Evolutionary conservation across 2,797 vertebrate genomes (phyloP).

Genomic region (Streptopelia turtur): DNA sequence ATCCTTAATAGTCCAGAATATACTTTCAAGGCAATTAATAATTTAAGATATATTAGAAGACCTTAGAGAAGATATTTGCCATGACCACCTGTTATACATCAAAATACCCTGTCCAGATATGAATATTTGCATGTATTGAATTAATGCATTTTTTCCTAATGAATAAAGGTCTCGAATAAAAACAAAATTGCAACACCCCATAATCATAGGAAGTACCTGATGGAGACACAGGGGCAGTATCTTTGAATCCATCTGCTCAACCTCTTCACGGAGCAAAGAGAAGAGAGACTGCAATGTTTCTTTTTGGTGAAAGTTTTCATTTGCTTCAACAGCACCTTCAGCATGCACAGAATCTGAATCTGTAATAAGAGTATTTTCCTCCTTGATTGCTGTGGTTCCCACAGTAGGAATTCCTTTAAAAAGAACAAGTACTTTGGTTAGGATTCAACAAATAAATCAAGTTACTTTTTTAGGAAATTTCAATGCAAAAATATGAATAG

Average conservation of each 20-base stretch:
- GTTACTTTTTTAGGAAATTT: background rate
- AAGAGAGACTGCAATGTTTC: conserved; percentile 73
- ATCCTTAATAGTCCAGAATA: background rate
- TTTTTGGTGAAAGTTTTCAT: conserved; percentile 51
- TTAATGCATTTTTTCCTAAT: background rate
- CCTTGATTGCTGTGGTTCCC: conserved; percentile 21
- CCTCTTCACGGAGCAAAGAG: conserved; percentile 75
- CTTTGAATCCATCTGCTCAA: conserved; percentile 77
- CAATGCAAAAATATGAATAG: background rate
- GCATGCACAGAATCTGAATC: background rate
- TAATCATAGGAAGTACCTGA: conserved; percentile 80
- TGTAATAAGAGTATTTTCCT: conserved; percentile 33
- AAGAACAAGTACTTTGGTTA: conserved; percentile 27
- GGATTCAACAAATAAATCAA: background rate
- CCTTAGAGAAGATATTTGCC: background rate
- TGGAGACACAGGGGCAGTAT: conserved; percentile 90
- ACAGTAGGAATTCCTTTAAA: conserved; percentile 50
- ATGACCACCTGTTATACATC: background rate
- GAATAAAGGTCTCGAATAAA: background rate
- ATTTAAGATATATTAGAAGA: background rate
- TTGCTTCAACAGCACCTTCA: conserved; percentile 39
- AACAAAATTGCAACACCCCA: background rate
- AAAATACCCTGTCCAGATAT: background rate
- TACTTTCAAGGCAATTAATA: background rate
- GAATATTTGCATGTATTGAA: background rate